Conservation (phyloP, 2,113 vertebrate genomes). For the Actenoides hombroni region DNA sequence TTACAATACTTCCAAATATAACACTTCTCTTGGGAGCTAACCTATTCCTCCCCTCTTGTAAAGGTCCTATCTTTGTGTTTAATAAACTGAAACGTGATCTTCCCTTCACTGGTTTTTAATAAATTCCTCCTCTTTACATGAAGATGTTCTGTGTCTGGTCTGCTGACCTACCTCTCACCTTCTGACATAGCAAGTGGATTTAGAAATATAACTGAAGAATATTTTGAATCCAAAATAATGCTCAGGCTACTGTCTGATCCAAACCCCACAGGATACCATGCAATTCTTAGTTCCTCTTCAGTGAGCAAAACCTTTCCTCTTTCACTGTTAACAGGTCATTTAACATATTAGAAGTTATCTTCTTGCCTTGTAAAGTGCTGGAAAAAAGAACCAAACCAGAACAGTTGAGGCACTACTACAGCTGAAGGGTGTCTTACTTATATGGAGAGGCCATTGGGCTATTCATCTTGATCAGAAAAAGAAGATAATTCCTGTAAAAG, state of each 20-base stretch:
- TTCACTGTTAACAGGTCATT: slow-evolving; percentile 21
- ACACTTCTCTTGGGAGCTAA: background rate
- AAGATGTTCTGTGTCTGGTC: background rate
- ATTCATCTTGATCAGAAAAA: slow-evolving; percentile 3
- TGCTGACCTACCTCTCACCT: slow-evolving; percentile 23
- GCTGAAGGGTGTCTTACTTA: background rate
- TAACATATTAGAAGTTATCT: slow-evolving; percentile 1
- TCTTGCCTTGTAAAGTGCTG: background rate
- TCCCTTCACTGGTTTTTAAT: background rate
- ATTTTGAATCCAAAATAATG: slow-evolving; percentile 19
- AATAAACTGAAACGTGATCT: background rate
- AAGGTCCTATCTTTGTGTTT: background rate
- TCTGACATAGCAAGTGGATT: background rate
- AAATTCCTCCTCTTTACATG: background rate
- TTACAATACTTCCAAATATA: background rate
- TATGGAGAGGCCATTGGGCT: background rate
- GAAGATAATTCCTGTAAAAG: background rate
- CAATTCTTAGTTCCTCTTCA: background rate
- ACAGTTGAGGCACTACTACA: background rate
- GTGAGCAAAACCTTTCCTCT: slow-evolving; percentile 16
- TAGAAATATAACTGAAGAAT: background rate
- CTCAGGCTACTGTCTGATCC: background rate
- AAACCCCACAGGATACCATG: background rate
- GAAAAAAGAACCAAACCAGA: background rate
- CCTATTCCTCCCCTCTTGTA: slow-evolving; percentile 1